A percentile compares a stretch with the other conserved stretches of the same genome.
These are phyloP conservation scores for Platichthys flesus DNA, from an alignment of 2,113 vertebrate species.

Conservation along the genomic window DNA sequence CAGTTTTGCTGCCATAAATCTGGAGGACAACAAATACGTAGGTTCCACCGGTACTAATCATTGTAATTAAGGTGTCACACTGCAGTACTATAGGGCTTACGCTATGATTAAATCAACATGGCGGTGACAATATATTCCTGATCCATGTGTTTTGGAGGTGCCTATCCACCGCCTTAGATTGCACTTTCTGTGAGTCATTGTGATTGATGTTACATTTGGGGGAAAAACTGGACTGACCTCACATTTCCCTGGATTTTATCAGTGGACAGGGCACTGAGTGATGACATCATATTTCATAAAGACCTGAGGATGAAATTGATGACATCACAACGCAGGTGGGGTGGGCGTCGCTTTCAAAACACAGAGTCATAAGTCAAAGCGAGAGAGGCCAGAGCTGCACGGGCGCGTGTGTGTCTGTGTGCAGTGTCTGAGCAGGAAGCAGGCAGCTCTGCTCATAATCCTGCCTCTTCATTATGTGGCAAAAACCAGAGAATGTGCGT, in stretches of 20 bases:
- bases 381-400: not conserved
- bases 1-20: conserved; percentile 12
- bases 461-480: conserved; percentile 28
- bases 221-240: conserved; percentile 44
- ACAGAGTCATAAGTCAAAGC: conserved; percentile 26
- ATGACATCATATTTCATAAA: conserved; percentile 56
- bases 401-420: not conserved
- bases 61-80: conserved; percentile 58
- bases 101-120: conserved; percentile 55
- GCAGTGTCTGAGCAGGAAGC: not conserved
- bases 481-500: conserved; percentile 20
- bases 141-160: conserved; percentile 47
- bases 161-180: conserved; percentile 28
- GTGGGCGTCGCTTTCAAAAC: conserved; percentile 43
- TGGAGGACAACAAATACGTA: conserved; percentile 33
- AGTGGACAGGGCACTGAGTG: conserved; percentile 25
- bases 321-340: conserved; percentile 57
- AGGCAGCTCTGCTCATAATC: conserved; percentile 29
- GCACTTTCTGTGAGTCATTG: conserved; percentile 17
- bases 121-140: conserved; percentile 39
- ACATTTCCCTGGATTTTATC: conserved; percentile 47
- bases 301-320: conserved; percentile 33
- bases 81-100: conserved; percentile 30
- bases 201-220: conserved; percentile 61
- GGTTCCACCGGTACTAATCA: conserved; percentile 46